Conservation (phyloP, 2,888 invertebrate genomes). For the Troilus luridus region DNA sequence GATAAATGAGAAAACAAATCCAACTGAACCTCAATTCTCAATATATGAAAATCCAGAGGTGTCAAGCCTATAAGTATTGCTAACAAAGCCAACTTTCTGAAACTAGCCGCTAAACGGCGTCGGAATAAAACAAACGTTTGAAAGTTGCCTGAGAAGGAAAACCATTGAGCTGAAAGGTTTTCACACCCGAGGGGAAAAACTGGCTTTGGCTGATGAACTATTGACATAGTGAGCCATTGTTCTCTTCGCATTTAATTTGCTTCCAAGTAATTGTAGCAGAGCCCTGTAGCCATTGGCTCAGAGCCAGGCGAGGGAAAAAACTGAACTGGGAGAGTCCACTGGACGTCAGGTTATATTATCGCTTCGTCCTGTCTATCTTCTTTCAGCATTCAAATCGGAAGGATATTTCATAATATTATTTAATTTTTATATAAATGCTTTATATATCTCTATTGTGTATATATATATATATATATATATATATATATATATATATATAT, state of each 20-base stretch:
- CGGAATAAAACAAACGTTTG: constrained; percentile 29
- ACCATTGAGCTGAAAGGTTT: constrained; percentile 28
- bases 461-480: no score
- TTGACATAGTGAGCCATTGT: constrained; percentile 41
- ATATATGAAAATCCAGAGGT: background rate
- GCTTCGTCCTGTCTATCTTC: background rate
- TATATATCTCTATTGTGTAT: no score
- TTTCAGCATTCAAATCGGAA: background rate
- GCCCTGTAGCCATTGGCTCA: background rate
- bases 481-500: no score
- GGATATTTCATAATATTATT: background rate
- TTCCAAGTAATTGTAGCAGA: constrained; percentile 43
- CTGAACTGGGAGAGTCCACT: background rate
- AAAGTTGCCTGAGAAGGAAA: constrained; percentile 14
- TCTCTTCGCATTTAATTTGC: constrained; percentile 37
- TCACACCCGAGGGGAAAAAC: background rate
- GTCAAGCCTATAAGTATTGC: background rate
- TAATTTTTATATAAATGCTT: no score
- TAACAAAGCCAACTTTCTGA: background rate
- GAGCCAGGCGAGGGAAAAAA: constrained; percentile 1
- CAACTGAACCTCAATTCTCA: no score
- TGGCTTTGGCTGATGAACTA: constrained; percentile 44
- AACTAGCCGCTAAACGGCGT: background rate
- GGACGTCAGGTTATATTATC: background rate
- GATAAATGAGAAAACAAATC: no score